These are phyloP conservation scores for Latrodectus geometricus DNA, from an alignment of 1,140 invertebrate genomes.

Conservation along the genomic window DNA sequence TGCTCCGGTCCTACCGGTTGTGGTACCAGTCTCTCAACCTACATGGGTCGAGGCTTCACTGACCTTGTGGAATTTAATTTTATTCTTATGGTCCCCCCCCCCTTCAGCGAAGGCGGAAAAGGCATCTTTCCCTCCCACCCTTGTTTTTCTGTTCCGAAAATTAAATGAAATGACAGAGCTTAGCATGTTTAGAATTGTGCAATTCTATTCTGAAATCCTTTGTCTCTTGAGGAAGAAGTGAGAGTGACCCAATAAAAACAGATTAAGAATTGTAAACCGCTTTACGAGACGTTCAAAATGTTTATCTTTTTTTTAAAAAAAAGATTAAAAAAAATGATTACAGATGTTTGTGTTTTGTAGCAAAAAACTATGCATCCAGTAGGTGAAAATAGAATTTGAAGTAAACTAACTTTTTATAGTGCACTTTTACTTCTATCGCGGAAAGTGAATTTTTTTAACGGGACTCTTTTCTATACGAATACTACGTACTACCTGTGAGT, in stretches of 20 bases:
- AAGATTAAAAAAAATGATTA: too few species aligned
- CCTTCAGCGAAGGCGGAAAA: constrained; percentile 1
- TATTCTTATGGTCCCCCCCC: background rate
- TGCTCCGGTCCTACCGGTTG: constrained; percentile 53
- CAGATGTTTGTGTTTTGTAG: too few species aligned
- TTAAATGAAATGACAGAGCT: background rate
- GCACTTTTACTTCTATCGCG: too few species aligned
- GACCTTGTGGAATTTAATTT: constrained; percentile 18
- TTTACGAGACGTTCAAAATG: background rate
- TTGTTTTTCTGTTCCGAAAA: background rate
- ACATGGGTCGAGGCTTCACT: constrained; percentile 31
- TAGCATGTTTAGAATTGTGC: background rate
- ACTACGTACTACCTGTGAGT: too few species aligned
- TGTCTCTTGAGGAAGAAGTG: background rate
- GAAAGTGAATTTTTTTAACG: too few species aligned
- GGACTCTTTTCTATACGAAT: too few species aligned
- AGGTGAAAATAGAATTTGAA: too few species aligned
- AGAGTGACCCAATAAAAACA: background rate
- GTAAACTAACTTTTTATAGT: too few species aligned
- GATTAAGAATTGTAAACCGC: background rate
- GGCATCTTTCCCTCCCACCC: background rate
- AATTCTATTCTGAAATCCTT: background rate
- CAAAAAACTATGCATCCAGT: too few species aligned
- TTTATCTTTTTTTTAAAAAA: too few species aligned
- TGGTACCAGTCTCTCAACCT: constrained; percentile 1